Evolutionary conservation across 1,140 invertebrate genomes (phyloP).

Genomic region (Magallana ariakensis): DNA sequence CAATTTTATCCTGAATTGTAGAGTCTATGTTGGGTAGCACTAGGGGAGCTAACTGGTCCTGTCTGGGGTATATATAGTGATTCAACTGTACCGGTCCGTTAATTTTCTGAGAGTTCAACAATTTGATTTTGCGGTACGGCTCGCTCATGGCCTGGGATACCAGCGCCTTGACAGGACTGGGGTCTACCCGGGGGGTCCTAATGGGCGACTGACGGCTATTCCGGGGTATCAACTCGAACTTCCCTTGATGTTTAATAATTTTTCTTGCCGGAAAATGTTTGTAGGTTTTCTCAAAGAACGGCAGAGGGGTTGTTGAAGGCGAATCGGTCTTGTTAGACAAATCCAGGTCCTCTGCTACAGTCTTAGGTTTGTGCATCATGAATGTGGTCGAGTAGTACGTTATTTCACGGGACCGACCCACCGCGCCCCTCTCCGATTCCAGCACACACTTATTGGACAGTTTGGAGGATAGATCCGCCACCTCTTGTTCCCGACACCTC

Average conservation of each 20-base stretch:
- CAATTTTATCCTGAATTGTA: slow-evolving; percentile 21
- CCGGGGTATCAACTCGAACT: slow-evolving; percentile 47
- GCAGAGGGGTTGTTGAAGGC: not conserved
- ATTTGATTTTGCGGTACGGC: slow-evolving; percentile 2
- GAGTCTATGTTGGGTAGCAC: slow-evolving; percentile 50
- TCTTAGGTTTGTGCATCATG: slow-evolving; percentile 39
- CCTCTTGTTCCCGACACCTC: slow-evolving; percentile 67
- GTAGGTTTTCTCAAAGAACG: slow-evolving; percentile 58
- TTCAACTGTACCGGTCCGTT: slow-evolving; percentile 54
- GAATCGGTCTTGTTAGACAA: not conserved
- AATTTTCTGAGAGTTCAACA: slow-evolving; percentile 48
- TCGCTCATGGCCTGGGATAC: slow-evolving; percentile 30
- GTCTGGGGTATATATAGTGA: slow-evolving; percentile 48
- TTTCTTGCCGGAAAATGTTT: slow-evolving; percentile 64
- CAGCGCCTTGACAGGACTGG: not conserved
- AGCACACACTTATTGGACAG: slow-evolving; percentile 58
- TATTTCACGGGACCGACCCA: slow-evolving; percentile 41
- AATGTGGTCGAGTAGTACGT: slow-evolving; percentile 52
- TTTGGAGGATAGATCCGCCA: slow-evolving; percentile 57
- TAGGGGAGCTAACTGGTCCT: slow-evolving; percentile 50
- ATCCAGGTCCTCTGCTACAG: not conserved
- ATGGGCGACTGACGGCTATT: not conserved
- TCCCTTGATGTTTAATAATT: slow-evolving; percentile 61
- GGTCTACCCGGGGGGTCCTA: slow-evolving; percentile 3
- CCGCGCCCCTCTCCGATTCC: slow-evolving; percentile 29